Base-by-base conservation (phyloP, 2,797 vertebrate species). In the Argyrosomus regius region DNA sequence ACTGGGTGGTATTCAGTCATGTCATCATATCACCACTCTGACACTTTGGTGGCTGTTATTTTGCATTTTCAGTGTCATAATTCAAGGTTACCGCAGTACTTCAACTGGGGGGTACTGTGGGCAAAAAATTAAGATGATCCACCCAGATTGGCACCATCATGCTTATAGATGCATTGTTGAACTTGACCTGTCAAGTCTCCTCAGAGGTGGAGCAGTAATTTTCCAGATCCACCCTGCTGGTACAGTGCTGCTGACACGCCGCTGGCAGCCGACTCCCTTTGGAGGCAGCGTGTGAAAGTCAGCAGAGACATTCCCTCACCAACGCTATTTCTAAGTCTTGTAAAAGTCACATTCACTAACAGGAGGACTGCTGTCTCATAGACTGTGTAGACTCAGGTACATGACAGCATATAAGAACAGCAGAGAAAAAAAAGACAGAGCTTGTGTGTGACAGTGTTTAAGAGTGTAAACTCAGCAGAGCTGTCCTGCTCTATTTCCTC, bases 381-480 rank as follows among this genome's bases (percentile, higher is more conserved):
- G 60, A 45, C 22, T 28, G 10, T 26, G 28, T 8, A 48, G 68
- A 63, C 68, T 52, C 60, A 53, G 75, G 74, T 79, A 83, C 86
- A 87, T 71, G 84, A 81, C 81, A 74, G 83, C 39, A 39, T 72
- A 62, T 50, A n/a, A 58, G 63, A 65, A n/a, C 48, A 18, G 66
- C 14, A 9, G 62, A 57, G 53, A 66, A 53, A 76, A 63, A 35
- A 39, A 8, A 39, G 35, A 39, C 35, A 39, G 35, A 31, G 56
- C 45, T 9, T 18, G 13, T 60, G 74, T 65, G 79, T 61, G 58
- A 56, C 43, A 58, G 81, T 68, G 86, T 80, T 75, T 43, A 48
- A 79, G 80, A 80, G 67, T 87, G 89, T 90, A 79, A 88, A 90
- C 86, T 94, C 91, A 94, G 92, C 92, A 94, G 53, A 90, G 78